Evolutionary conservation across 92 coral and sea anemone species (phyloP).

Genomic region (Chrysogorgia sp.): DNA sequence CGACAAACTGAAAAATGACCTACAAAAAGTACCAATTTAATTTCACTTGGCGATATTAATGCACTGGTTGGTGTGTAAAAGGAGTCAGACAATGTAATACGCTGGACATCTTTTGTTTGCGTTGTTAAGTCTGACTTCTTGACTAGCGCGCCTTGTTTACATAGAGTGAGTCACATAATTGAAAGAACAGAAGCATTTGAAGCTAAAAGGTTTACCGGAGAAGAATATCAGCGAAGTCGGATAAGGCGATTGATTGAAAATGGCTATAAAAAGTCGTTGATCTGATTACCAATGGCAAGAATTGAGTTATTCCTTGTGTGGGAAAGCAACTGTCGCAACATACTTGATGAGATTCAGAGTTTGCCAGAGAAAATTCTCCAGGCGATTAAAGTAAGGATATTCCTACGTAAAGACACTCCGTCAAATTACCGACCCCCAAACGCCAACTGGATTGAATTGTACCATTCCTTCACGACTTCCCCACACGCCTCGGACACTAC

Average conservation of each 20-base stretch:
- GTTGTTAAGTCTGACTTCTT: neutral
- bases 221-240: neutral
- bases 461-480: conserved; percentile 77
- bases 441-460: conserved; percentile 68
- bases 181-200: no score
- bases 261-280: neutral
- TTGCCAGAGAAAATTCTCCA: conserved; percentile 64
- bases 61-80: no score
- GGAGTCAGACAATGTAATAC: no score
- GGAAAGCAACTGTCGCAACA: conserved; percentile 97
- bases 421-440: conserved; percentile 74
- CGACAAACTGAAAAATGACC: no score
- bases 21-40: no score
- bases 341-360: conserved; percentile 70
- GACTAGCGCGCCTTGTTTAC: no score
- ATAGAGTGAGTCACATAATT: no score
- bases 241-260: neutral
- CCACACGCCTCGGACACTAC: conserved; percentile 91
- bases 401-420: conserved; percentile 91
- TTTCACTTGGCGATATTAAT: no score
- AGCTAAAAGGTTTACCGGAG: no score
- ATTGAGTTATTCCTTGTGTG: conserved; percentile 82
- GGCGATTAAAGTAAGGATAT: conserved; percentile 71
- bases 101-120: neutral
- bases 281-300: conserved; percentile 7